These are phyloP conservation scores for Limnephilus lunatus DNA, from an alignment of 2,888 invertebrate genomes.

Conservation along the genomic window DNA sequence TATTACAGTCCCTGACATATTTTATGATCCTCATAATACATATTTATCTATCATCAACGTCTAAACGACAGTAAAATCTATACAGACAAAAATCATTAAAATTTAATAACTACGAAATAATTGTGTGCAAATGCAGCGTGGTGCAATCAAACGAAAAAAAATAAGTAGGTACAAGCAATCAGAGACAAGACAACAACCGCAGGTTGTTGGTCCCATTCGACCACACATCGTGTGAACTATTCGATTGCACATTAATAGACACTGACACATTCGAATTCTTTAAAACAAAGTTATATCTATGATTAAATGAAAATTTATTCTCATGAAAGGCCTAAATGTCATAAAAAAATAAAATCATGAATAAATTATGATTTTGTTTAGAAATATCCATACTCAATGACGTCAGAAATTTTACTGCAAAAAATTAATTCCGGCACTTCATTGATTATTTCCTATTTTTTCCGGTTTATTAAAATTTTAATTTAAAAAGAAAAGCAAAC, in stretches of 20 bases:
- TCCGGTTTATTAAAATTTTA: too few relatives aligned
- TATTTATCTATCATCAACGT: background rate
- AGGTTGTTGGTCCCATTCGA: conserved; percentile 2
- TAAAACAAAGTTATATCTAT: too few relatives aligned
- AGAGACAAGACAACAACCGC: background rate
- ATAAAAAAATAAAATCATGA: too few relatives aligned
- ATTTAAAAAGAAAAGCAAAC: too few relatives aligned
- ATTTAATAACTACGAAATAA: background rate
- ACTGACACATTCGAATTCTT: background rate
- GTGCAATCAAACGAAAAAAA: background rate
- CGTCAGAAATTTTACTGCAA: too few relatives aligned
- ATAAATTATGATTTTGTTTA: too few relatives aligned
- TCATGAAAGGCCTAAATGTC: too few relatives aligned
- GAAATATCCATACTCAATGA: too few relatives aligned
- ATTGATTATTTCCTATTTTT: too few relatives aligned
- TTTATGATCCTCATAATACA: background rate
- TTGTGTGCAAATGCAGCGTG: background rate
- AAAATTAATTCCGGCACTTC: too few relatives aligned
- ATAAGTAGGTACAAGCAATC: background rate
- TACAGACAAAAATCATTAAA: background rate
- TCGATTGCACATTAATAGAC: background rate
- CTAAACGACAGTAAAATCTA: background rate
- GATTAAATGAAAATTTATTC: too few relatives aligned
- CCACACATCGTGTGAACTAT: background rate
- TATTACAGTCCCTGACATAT: background rate